These are phyloP conservation scores for Anguilla anguilla DNA, from an alignment of 2,797 vertebrate genomes.

Conservation along the genomic window DNA sequence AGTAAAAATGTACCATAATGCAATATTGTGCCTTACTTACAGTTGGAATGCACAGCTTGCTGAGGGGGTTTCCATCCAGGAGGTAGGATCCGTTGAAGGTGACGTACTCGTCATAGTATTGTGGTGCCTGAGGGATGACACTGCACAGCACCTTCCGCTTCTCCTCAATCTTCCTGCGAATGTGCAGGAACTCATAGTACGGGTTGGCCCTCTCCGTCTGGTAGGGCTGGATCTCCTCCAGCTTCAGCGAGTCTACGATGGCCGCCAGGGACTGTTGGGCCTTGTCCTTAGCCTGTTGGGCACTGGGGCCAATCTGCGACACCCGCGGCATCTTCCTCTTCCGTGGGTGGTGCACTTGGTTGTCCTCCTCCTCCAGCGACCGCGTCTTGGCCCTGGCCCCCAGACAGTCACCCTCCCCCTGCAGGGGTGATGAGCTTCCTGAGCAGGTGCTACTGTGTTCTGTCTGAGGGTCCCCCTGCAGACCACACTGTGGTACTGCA, in stretches of 20 bases:
- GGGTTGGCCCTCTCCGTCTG: constrained; percentile 97
- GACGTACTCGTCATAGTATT: constrained; percentile 98
- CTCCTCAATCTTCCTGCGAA: constrained; percentile 96
- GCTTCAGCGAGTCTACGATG: constrained; percentile 92
- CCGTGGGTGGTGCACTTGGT: constrained; percentile 88
- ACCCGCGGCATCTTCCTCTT: constrained; percentile 91
- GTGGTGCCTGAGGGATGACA: constrained; percentile 96
- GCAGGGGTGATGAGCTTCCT: constrained; percentile 70
- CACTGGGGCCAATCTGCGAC: constrained; percentile 73
- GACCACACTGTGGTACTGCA: constrained; percentile 51
- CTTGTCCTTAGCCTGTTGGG: constrained; percentile 85
- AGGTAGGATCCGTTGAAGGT: constrained; percentile 98
- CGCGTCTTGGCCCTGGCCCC: constrained; percentile 80
- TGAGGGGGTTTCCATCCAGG: constrained; percentile 95
- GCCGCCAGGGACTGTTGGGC: constrained; percentile 93
- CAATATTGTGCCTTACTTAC: constrained; percentile 72
- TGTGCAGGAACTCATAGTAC: constrained; percentile 97
- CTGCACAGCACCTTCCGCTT: constrained; percentile 95
- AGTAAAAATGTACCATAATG: neutral
- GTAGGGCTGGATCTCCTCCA: constrained; percentile 97
- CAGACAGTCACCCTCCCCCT: constrained; percentile 80
- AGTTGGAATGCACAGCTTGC: constrained; percentile 98
- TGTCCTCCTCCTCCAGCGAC: constrained; percentile 86
- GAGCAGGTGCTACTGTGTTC: constrained; percentile 77
- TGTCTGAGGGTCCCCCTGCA: constrained; percentile 67